phyloP scores from a whole-genome alignment of 37 sponge, comb jelly and placozoan genomes.

The Mnemiopsis leidyi region DNA sequence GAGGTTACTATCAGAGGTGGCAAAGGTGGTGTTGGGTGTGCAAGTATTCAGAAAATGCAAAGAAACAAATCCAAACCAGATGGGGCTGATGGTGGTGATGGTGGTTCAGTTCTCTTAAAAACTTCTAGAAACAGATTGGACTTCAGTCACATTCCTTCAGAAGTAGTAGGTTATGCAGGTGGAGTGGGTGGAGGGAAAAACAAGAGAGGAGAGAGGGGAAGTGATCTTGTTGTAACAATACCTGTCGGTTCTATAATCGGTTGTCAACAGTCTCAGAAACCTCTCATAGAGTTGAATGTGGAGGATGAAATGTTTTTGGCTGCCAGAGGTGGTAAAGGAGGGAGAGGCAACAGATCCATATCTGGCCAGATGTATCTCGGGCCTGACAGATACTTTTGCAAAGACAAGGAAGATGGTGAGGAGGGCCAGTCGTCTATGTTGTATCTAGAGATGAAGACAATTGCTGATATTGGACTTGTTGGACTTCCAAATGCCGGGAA shows the following conservation, averaged over 20 bases:
- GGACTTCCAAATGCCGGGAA: slow-evolving; percentile 99
- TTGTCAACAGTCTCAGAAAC: slow-evolving; percentile 63
- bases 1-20: slow-evolving; percentile 14
- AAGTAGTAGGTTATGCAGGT: not conserved
- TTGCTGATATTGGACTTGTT: slow-evolving; percentile 94
- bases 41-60: not conserved
- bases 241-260: slow-evolving; percentile 88
- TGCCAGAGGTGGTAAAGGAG: slow-evolving; percentile 78
- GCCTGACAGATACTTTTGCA: slow-evolving; percentile 53
- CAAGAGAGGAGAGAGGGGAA: slow-evolving; percentile 24
- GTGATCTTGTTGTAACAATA: slow-evolving; percentile 66
- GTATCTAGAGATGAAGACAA: slow-evolving; percentile 81
- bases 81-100: slow-evolving; percentile 57
- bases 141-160: slow-evolving; percentile 34
- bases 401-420: slow-evolving; percentile 74
- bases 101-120: slow-evolving; percentile 37
- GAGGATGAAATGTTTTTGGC: slow-evolving; percentile 67
- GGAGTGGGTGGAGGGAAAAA: not conserved
- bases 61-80: slow-evolving; percentile 31
- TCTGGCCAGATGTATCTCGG: not conserved
- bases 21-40: slow-evolving; percentile 34
- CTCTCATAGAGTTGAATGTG: slow-evolving; percentile 72
- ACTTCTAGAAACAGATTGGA: not conserved
- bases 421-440: slow-evolving; percentile 66
- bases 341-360: not conserved